Base-by-base conservation (phyloP, 2,797 vertebrate genomes). In the Lagothrix lagotricha region DNA sequence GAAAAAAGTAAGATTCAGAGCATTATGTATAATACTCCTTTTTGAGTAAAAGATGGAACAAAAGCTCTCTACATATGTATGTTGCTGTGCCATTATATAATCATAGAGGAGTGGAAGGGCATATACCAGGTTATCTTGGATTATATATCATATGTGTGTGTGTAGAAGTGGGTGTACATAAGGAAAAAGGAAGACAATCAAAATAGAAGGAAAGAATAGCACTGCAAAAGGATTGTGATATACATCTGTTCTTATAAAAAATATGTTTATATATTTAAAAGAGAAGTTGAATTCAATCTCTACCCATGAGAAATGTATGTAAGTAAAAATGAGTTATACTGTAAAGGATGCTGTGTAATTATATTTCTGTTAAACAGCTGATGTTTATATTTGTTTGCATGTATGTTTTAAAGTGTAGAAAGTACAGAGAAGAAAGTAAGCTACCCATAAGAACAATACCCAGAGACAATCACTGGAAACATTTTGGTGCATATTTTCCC, bases 381-480 rank as follows among this genome's bases (percentile, higher is more conserved):
- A 10, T 83, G 15, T 92, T 17, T 93, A 1, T 54, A 0, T 94
- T n/a, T 95, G 17, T 81, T 8, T 72, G 15, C n/a, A 20, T 22
- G 2, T 80, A 10, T 80, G 13, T 48, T 81, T 85, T 70, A 96
- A 82, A 85, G 19, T 41, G n/a, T 75, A 58, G 58, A 48, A 83
- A 85, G 33, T 52, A 81, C 54, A 96, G n/a, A 94, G 39, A 75
- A 72, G 26, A 77, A 96, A 84, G 33, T 85, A 94, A 80, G 28
- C 24, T 4, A 44, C 39, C 24, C 19, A 19, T 28, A 82, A 61
- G n/a, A 85, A 48, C 8, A 57, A 24, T 14, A 44, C 19, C 61
- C 4, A 52, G 44, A 77, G 48, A 9, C 72, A 76, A 19, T 50
- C 3, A 5, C 54, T 80, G 20, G 11, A 90, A 30, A 30, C 24